Conservation (phyloP, 2,797 vertebrate species). For the Catamblyrhynchus diadema region DNA sequence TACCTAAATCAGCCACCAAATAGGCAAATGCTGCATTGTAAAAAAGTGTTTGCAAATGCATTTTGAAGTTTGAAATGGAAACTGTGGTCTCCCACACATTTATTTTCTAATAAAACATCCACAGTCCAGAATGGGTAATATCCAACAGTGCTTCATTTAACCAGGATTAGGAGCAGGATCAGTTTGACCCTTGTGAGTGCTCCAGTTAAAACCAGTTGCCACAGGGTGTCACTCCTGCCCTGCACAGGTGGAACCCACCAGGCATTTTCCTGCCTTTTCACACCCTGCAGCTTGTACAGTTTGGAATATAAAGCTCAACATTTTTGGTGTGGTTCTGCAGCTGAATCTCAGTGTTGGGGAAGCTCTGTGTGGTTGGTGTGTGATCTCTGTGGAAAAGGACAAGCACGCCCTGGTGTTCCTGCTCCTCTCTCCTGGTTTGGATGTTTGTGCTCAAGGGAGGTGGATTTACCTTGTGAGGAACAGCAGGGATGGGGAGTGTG, state of each 20-base stretch:
- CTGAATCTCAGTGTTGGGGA: background rate
- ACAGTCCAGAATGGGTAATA: background rate
- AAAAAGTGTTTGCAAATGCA: background rate
- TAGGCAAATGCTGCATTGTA: background rate
- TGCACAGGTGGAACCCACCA: accelerated
- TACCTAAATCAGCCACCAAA: background rate
- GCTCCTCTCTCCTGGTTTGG: accelerated
- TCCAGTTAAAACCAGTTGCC: background rate
- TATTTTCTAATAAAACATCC: background rate
- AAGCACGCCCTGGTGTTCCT: background rate
- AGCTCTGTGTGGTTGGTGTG: background rate
- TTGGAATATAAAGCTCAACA: background rate
- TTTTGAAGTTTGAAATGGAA: background rate
- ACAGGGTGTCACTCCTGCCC: constrained; percentile 53
- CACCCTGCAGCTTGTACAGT: accelerated
- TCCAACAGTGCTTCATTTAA: background rate
- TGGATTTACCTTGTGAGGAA: background rate
- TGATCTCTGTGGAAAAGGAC: background rate
- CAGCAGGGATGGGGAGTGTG: background rate
- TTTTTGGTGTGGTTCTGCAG: background rate
- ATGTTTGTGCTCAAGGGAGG: accelerated
- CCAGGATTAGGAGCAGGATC: background rate
- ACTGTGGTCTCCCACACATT: background rate
- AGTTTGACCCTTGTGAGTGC: accelerated
- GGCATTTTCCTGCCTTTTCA: background rate